Conservation (phyloP, 1,140 invertebrate species). For the Acyrthosiphon pisum region DNA sequence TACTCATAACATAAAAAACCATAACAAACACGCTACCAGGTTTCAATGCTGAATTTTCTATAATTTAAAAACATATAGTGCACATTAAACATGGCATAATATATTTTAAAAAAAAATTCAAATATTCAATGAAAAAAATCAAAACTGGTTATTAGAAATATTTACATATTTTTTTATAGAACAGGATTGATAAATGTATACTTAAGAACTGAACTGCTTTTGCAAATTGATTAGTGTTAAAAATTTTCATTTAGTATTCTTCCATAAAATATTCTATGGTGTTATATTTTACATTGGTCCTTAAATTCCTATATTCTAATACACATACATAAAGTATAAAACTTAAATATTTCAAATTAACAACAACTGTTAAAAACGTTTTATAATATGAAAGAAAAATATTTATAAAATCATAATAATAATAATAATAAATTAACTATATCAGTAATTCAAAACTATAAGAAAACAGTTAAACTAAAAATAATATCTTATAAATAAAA, state of each 20-base stretch:
- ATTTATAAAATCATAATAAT: background rate
- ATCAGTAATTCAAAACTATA: background rate
- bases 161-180: background rate
- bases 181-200: background rate
- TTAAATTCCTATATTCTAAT: slow-evolving; percentile 19
- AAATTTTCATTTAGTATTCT: background rate
- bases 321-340: background rate
- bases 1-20: too few species aligned
- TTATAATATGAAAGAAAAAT: background rate
- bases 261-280: background rate
- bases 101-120: too few species aligned
- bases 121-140: too few species aligned
- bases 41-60: too few species aligned
- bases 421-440: background rate
- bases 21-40: too few species aligned
- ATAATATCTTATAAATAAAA: slow-evolving; percentile 28
- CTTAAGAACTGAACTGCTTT: background rate
- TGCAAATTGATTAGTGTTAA: background rate
- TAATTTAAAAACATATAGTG: too few species aligned
- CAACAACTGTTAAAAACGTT: background rate
- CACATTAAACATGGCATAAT: too few species aligned
- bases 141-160: background rate
- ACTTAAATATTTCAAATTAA: background rate
- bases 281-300: background rate
- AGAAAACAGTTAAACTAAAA: slow-evolving; percentile 30